These are phyloP conservation scores for Melipona quadrifasciata DNA, from an alignment of 1,140 invertebrate genomes.

Conservation along the genomic window DNA sequence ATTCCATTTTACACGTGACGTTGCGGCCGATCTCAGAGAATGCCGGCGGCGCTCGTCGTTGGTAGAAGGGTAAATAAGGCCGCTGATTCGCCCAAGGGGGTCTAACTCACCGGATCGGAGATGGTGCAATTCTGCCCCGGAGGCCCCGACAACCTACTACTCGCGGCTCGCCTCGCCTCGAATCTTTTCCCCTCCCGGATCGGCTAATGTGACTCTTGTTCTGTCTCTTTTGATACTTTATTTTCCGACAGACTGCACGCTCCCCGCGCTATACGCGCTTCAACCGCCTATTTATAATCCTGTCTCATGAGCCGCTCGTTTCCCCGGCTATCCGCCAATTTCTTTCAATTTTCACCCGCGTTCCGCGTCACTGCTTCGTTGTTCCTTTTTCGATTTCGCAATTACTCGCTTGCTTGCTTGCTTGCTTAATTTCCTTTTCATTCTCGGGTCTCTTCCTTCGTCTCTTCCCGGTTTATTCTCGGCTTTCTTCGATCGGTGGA, in stretches of 20 bases:
- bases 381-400: too few relatives aligned
- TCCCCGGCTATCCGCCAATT: too few relatives aligned
- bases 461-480: too few relatives aligned
- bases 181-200: constrained; percentile 6
- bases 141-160: constrained; percentile 78
- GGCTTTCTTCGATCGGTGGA: too few relatives aligned
- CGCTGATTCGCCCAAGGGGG: constrained; percentile 80
- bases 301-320: neutral
- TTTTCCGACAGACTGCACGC: constrained; percentile 54
- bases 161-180: constrained; percentile 52
- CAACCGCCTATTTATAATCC: constrained; percentile 24
- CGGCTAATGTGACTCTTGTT: constrained; percentile 61
- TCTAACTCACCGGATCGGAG: constrained; percentile 70
- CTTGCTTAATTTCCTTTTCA: too few relatives aligned
- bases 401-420: too few relatives aligned
- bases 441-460: too few relatives aligned
- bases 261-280: too few relatives aligned
- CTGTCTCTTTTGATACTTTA: constrained; percentile 58
- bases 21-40: constrained; percentile 14
- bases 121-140: constrained; percentile 79
- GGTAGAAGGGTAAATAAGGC: constrained; percentile 79
- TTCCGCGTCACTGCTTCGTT: too few relatives aligned
- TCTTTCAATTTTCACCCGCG: neutral
- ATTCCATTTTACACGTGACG: constrained; percentile 33
- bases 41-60: constrained; percentile 25